Evolutionary conservation across 2,888 invertebrate genomes (phyloP).

Genomic region (Erebia palarica): DNA sequence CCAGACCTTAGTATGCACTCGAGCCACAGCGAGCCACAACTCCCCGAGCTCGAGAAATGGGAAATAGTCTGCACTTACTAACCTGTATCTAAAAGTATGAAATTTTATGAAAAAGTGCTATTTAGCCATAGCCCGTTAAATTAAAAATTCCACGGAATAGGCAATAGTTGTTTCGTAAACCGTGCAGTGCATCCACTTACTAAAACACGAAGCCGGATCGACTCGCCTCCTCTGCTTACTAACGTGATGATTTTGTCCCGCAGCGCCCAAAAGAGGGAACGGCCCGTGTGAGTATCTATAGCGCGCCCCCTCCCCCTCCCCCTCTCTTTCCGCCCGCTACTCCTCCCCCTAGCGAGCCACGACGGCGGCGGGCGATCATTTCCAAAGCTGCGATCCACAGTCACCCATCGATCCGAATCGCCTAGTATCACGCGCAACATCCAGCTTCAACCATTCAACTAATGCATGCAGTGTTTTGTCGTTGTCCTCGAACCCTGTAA

Average conservation of each 20-base stretch:
- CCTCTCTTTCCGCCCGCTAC: slow-evolving; percentile 5
- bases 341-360: not conserved
- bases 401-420: not conserved
- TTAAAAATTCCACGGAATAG: too few species aligned
- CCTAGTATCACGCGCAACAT: too few species aligned
- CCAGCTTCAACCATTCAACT: not conserved
- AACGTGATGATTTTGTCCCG: slow-evolving; percentile 79
- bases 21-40: too few species aligned
- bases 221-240: slow-evolving; percentile 44
- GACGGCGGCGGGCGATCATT: not conserved
- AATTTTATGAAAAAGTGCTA: too few species aligned
- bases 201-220: not conserved
- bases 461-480: not conserved
- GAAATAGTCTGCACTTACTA: too few species aligned
- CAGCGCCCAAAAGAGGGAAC: slow-evolving; percentile 93
- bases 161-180: too few species aligned
- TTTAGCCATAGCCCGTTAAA: too few species aligned
- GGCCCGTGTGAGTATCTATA: slow-evolving; percentile 91
- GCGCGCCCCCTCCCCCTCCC: not conserved
- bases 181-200: too few species aligned
- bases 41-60: too few species aligned
- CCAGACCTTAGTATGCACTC: too few species aligned
- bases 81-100: too few species aligned
- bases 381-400: not conserved
- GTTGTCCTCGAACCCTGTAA: not conserved